Conservation (phyloP, 2,797 vertebrate genomes). For the Eulemur mongoz region DNA sequence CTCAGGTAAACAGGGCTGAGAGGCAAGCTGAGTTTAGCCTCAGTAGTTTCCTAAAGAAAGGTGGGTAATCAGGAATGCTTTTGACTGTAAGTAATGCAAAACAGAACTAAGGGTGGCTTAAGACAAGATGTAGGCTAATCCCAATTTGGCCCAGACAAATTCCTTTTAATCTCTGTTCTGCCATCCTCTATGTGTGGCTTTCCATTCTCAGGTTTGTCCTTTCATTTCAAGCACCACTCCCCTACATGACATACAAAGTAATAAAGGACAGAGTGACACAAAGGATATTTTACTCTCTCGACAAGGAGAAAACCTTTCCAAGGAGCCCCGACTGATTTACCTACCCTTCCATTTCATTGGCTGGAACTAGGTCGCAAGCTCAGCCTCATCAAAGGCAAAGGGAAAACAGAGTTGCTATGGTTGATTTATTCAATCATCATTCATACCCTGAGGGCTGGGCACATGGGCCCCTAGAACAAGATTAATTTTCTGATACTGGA, state of each 20-base stretch:
- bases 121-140: background rate
- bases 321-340: background rate
- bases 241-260: background rate
- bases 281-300: background rate
- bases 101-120: background rate
- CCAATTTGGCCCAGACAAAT: background rate
- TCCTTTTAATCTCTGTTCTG: background rate
- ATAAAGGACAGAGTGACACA: background rate
- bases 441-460: background rate
- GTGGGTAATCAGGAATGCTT: constrained; percentile 22
- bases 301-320: background rate
- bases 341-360: background rate
- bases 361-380: background rate
- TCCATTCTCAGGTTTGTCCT: background rate
- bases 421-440: background rate
- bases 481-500: background rate
- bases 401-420: background rate
- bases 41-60: background rate
- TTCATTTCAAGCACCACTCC: background rate
- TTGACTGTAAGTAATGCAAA: constrained; percentile 1
- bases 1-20: background rate
- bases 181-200: background rate
- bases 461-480: background rate
- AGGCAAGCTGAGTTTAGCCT: background rate
- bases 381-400: background rate